Evolutionary conservation across 2,113 vertebrate species (phyloP).

Genomic region (Zootoca vivipara): DNA sequence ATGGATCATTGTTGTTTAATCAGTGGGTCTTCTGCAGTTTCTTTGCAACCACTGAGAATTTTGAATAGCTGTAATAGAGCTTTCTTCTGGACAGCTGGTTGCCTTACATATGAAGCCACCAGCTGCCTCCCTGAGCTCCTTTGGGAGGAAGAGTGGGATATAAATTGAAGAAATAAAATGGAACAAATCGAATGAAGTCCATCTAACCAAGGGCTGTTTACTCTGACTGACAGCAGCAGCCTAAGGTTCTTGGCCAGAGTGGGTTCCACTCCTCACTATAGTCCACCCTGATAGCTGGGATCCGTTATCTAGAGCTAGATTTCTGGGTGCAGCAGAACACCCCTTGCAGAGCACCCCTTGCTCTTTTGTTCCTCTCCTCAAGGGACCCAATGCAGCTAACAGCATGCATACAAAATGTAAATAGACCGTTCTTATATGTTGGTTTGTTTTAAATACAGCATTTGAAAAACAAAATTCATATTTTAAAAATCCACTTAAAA

Average conservation of each 20-base stretch:
- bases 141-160: not conserved
- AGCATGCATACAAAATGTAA: not conserved
- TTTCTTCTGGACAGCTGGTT: not conserved
- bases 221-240: no score
- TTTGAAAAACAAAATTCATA: not conserved
- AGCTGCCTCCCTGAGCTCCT: no score
- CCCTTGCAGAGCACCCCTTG: not conserved
- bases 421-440: not conserved
- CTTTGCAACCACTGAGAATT: not conserved
- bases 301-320: not conserved
- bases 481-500: not conserved
- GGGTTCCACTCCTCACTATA: not conserved
- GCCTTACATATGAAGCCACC: not conserved
- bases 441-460: not conserved
- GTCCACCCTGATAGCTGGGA: not conserved
- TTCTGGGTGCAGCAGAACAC: not conserved
- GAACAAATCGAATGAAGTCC: not conserved
- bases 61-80: not conserved
- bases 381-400: not conserved
- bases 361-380: not conserved
- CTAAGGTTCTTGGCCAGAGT: not conserved
- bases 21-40: not conserved
- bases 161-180: no score
- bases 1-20: not conserved
- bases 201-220: not conserved